These are phyloP conservation scores for Pan troglodytes DNA, from an alignment of 2,113 vertebrate genomes.

Conservation along the genomic window NHGRI_mPanTro3-v2.1_pri NC_086015.1:25979501-25980000, in stretches of 20 bases:
- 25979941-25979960: not conserved
- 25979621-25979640: not conserved
- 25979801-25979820: not conserved
- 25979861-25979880: not conserved
- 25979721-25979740: not conserved
- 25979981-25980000: not conserved
- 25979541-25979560: not conserved
- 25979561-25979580: not conserved
- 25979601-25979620: not conserved
- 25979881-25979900: not conserved
- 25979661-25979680: not conserved
- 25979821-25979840: not conserved
- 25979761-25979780: not conserved
- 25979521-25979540: not conserved
- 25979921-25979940: not conserved
- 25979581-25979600: not conserved
- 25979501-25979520: not conserved
- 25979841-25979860: not conserved
- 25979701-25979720: not conserved
- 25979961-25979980: not conserved
- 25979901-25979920: not conserved
- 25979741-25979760: not conserved
- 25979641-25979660: not conserved
- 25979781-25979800: not conserved
- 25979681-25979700: not conserved